phyloP scores from a whole-genome alignment of 1,140 invertebrate genomes.

The Drosophila biarmipes region DNA sequence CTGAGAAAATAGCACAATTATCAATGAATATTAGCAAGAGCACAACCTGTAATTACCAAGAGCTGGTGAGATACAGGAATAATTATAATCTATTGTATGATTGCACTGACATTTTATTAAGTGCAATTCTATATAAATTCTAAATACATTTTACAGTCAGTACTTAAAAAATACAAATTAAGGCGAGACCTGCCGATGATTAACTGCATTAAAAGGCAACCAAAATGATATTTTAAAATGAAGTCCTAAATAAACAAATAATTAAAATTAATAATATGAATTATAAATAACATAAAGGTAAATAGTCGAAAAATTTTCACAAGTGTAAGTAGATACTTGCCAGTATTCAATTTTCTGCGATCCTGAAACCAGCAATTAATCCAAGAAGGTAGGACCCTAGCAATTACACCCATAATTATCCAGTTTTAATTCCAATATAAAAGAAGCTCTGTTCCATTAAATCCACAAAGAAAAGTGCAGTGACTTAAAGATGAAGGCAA shows the following conservation, averaged over 20 bases:
- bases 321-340: neutral
- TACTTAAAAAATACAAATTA: too few species aligned
- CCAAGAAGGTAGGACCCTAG: neutral
- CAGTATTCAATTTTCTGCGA: neutral
- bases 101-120: neutral
- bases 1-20: neutral
- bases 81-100: constrained; percentile 8
- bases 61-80: neutral
- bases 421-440: neutral
- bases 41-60: constrained; percentile 4
- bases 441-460: neutral
- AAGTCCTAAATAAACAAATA: too few species aligned
- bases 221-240: too few species aligned
- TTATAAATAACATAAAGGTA: too few species aligned
- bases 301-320: too few species aligned
- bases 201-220: too few species aligned
- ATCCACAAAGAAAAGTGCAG: neutral
- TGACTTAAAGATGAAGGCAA: constrained; percentile 2
- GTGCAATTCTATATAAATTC: neutral
- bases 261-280: too few species aligned
- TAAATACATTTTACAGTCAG: neutral
- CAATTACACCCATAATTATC: constrained; percentile 23
- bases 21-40: neutral
- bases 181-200: too few species aligned
- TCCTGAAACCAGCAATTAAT: constrained; percentile 18